Percentiles rank a stretch among this genome's conserved stretches.
Conservation (phyloP, 2,113 vertebrate genomes). For the Athene cunicularia region DNA sequence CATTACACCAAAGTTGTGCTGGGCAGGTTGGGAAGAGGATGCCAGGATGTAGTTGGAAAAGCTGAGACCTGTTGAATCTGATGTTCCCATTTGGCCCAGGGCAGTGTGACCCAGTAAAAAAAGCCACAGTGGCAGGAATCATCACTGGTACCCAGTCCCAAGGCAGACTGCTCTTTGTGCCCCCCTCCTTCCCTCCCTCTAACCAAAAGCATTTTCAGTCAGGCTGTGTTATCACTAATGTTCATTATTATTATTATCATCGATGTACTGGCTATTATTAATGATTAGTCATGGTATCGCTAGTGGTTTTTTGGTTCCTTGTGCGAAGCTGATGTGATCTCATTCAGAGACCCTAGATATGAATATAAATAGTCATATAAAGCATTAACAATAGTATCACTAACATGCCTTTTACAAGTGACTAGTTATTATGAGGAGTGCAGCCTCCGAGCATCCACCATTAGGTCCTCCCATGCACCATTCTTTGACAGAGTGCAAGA, state of each 20-base stretch:
- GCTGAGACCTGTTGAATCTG: not conserved
- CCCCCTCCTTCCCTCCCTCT: not conserved
- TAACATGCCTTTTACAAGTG: not conserved
- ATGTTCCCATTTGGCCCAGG: not conserved
- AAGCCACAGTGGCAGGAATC: not conserved
- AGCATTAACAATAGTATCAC: not conserved
- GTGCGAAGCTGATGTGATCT: not conserved
- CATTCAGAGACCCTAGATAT: not conserved
- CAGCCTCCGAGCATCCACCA: not conserved
- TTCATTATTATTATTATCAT: not conserved
- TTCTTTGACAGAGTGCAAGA: not conserved
- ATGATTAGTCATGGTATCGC: not conserved
- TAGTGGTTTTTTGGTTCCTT: not conserved
- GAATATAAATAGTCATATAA: not conserved
- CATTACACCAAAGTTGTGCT: rapidly evolving
- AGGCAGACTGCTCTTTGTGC: not conserved
- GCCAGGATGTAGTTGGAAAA: not conserved
- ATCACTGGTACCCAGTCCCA: not conserved
- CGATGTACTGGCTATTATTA: not conserved
- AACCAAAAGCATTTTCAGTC: not conserved
- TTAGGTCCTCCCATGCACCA: slow-evolving; percentile 7
- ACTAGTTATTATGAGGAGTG: not conserved
- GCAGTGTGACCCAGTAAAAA: not conserved
- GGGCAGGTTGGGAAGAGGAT: not conserved
- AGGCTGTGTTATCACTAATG: not conserved